Base-by-base conservation (phyloP, 1,140 invertebrate genomes). In the Drosophila sp. region DNA sequence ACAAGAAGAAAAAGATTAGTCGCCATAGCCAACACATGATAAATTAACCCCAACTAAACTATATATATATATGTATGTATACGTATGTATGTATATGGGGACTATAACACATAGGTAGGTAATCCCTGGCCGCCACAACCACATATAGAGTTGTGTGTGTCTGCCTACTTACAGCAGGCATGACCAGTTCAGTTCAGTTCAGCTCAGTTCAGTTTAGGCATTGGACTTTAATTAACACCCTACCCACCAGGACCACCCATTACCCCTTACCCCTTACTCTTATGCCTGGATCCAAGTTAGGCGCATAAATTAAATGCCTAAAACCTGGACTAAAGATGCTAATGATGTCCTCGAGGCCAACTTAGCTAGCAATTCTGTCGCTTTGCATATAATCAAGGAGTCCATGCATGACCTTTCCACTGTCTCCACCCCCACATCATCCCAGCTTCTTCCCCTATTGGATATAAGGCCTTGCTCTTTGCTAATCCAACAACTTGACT, bases 401-500 rank as follows among this genome's bases (percentile, higher is more conserved):
- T 64, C 71, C 82, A 82, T 82, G 79, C 83, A 63, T 86, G 79
- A 67, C 66, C 75, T 47, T 58, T 58, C 57, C 32, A 47, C 27
- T 11, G 17, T 60, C 30, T 32, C 25, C n/a, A 11, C 17, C 54
- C 40, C 25, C 55, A 29, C 30, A 41, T 23, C 25, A 11, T 33
- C 30, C 30, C 11, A 7, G 17, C 40, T 55, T 72, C 3, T 23
- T 10, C 27, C 44, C 25, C 44, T 27, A 50, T 27, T 50, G 44
- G 44, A 23, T 27, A 65, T 79, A 60, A 57, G 81, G 32, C 70
- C 33, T 60, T 47, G 76, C 72, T 63, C 65, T 50, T 73, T 87
- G 82, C 72, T 87, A 87, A 86, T 79, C 79, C 82, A 79, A 87
- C 83, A 87, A 83, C 83, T 86, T 87, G 76, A 76, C 83, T 86